A percentile compares a stretch with the other conserved stretches of the same genome.
phyloP scores from a whole-genome alignment of 2,113 vertebrate genomes.

The Eulacestoma nigropectus region DNA sequence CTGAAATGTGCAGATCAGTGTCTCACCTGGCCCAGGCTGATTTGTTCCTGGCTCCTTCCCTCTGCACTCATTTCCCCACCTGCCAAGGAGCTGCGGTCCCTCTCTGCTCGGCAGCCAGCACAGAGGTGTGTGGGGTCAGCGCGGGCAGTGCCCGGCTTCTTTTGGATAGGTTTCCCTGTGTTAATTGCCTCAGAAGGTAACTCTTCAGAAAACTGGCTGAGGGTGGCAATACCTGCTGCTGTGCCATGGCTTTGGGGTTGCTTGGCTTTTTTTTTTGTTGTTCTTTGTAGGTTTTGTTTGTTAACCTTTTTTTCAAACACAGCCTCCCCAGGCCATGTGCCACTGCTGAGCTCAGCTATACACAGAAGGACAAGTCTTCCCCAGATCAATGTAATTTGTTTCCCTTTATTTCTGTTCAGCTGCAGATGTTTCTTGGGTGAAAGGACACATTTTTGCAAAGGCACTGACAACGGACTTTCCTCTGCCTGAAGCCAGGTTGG shows the following conservation, averaged over 20 bases:
- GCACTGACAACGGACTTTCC: conserved; percentile 11
- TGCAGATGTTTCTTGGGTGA: neutral
- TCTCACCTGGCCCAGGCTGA: neutral
- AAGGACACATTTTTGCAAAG: conserved; percentile 30
- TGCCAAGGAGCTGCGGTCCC: neutral
- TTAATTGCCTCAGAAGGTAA: neutral
- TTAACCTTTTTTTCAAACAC: neutral
- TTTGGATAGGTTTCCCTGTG: neutral
- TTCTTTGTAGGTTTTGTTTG: neutral
- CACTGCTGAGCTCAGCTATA: neutral
- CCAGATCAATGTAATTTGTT: neutral
- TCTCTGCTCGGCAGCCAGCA: neutral
- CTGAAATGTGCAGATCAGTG: neutral
- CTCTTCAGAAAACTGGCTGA: neutral
- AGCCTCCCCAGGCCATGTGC: neutral
- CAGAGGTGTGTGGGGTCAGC: neutral
- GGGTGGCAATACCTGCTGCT: neutral
- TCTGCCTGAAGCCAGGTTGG: neutral
- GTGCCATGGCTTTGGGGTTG: neutral
- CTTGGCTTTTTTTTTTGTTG: neutral
- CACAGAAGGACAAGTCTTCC: neutral
- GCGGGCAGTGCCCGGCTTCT: neutral
- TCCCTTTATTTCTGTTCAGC: conserved; percentile 2
- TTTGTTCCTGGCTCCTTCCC: neutral
- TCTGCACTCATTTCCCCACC: neutral